Conservation (phyloP, 2,888 invertebrate species). For the Epinotia bilunana region DNA sequence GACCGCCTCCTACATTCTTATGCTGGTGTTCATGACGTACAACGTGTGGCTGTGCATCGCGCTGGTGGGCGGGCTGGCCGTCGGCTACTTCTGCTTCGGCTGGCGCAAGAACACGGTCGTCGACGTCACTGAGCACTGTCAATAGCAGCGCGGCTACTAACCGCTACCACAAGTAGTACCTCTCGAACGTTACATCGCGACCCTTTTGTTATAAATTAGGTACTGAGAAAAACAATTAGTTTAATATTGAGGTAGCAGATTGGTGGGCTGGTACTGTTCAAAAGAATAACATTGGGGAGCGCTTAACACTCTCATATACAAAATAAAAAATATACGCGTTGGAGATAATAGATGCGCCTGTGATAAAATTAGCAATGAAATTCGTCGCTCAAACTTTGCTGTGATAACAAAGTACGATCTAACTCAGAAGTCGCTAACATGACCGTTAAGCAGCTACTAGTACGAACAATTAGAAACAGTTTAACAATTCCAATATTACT, state of each 20-base stretch:
- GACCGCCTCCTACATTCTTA: constrained; percentile 94
- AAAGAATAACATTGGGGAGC: not conserved
- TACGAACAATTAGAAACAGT: too few relatives aligned
- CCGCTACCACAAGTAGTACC: not conserved
- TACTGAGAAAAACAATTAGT: not conserved
- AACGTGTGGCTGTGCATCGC: constrained; percentile 97
- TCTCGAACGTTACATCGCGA: not conserved
- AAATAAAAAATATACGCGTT: not conserved
- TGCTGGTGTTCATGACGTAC: constrained; percentile 99
- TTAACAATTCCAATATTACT: too few relatives aligned
- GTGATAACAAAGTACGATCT: constrained; percentile 6
- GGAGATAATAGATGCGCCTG: constrained; percentile 3
- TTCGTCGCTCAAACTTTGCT: not conserved
- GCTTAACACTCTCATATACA: not conserved
- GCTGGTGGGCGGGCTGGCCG: constrained; percentile 93
- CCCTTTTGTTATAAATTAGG: too few relatives aligned
- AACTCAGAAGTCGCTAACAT: not conserved
- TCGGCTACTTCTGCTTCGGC: constrained; percentile 97
- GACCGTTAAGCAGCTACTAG: not conserved
- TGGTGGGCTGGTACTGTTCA: not conserved
- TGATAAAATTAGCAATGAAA: constrained; percentile 7
- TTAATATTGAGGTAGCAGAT: not conserved
- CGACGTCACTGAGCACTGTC: constrained; percentile 97
- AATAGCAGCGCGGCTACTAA: constrained; percentile 79
- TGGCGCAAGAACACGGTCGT: constrained; percentile 96